phyloP scores from a whole-genome alignment of 2,797 vertebrate genomes.

The Selene dorsalis region DNA sequence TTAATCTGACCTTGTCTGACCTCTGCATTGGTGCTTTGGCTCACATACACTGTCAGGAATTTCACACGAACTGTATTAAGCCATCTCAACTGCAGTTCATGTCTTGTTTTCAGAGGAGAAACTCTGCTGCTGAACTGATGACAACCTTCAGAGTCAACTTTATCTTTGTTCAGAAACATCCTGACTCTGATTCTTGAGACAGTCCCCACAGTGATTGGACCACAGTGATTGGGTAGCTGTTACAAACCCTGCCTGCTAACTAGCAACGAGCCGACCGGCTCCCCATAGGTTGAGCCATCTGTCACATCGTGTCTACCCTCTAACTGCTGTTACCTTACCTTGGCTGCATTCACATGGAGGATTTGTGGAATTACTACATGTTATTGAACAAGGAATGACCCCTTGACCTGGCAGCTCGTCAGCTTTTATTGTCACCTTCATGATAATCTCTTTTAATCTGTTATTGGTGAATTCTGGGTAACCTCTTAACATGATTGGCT shows the following conservation, averaged over 20 bases:
- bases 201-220: background rate
- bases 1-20: slow-evolving; percentile 15
- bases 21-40: background rate
- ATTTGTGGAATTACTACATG: slow-evolving; percentile 65
- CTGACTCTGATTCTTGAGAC: background rate
- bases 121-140: background rate
- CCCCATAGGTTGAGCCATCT: slow-evolving; percentile 75
- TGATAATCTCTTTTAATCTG: slow-evolving; percentile 67
- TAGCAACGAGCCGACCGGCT: slow-evolving; percentile 59
- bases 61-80: background rate
- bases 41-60: background rate
- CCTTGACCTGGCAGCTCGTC: slow-evolving; percentile 41
- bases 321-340: slow-evolving; percentile 46
- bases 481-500: slow-evolving; percentile 54
- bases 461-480: slow-evolving; percentile 42
- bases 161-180: background rate
- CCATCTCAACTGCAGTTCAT: background rate
- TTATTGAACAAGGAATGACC: slow-evolving; percentile 57
- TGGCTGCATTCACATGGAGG: slow-evolving; percentile 55
- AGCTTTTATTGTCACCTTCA: slow-evolving; percentile 61
- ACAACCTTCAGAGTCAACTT: background rate
- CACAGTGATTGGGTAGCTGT: slow-evolving; percentile 10
- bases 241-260: slow-evolving; percentile 41
- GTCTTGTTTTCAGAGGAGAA: background rate
- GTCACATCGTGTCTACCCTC: slow-evolving; percentile 74